These are phyloP conservation scores for Microcebus murinus DNA, from an alignment of 2,113 vertebrate genomes.

Conservation along the genomic window DNA sequence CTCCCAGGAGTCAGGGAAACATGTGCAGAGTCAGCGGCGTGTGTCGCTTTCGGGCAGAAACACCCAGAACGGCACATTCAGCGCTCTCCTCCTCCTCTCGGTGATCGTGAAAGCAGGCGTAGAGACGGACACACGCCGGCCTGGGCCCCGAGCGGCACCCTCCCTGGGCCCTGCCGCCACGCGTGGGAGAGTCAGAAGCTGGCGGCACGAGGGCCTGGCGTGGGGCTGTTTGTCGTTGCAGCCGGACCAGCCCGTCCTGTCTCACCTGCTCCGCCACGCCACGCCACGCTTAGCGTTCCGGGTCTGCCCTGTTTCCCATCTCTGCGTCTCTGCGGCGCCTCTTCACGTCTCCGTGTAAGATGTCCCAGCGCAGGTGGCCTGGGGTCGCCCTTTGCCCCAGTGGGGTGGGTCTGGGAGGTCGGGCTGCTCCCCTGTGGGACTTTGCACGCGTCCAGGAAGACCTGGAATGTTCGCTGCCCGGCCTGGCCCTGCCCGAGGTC, in stretches of 20 bases:
- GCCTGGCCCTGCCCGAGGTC: not conserved
- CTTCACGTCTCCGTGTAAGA: too few relatives aligned
- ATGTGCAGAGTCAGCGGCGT: too few relatives aligned
- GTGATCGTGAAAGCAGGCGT: not conserved
- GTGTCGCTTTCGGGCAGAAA: not conserved
- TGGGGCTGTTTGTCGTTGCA: not conserved
- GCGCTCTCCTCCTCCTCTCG: not conserved
- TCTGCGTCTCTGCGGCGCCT: not conserved
- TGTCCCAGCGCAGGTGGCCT: not conserved
- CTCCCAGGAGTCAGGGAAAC: not conserved
- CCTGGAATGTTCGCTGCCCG: not conserved
- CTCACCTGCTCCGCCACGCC: not conserved
- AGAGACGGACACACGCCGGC: not conserved
- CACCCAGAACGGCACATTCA: rapidly evolving
- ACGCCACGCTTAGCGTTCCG: not conserved
- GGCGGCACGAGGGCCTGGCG: too few relatives aligned
- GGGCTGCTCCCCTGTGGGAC: not conserved
- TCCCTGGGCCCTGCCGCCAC: too few relatives aligned
- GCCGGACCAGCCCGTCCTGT: not conserved
- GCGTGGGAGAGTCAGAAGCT: too few relatives aligned
- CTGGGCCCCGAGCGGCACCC: not conserved
- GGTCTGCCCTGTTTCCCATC: not conserved
- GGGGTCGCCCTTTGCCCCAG: not conserved
- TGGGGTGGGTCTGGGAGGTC: not conserved
- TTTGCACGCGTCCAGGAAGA: not conserved